Conservation (phyloP, 1,140 invertebrate genomes). For the Solenopsis fugax region DNA sequence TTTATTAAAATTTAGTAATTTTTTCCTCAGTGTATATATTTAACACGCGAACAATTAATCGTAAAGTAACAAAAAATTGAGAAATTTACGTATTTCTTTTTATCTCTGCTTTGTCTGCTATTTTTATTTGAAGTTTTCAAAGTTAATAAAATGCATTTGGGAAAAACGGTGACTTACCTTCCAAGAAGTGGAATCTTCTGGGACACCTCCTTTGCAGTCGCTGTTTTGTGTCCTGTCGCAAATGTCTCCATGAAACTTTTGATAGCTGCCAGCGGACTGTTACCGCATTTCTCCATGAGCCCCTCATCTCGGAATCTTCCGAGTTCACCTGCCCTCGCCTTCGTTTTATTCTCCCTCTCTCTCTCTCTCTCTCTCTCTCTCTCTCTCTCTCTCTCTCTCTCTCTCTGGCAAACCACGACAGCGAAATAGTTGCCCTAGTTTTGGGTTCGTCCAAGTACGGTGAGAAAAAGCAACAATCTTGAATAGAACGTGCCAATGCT, state of each 20-base stretch:
- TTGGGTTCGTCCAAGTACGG: conserved; percentile 6
- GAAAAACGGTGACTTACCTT: conserved; percentile 13
- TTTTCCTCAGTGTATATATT: neutral
- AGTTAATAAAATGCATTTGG: conserved; percentile 28
- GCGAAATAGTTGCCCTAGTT: conserved; percentile 48
- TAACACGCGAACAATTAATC: neutral
- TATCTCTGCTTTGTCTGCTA: neutral
- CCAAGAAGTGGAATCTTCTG: conserved; percentile 4
- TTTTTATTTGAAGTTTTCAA: neutral
- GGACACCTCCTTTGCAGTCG: conserved; percentile 4
- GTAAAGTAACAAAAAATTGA: neutral
- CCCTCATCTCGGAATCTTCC: conserved; percentile 31
- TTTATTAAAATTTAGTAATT: too few relatives aligned
- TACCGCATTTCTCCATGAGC: conserved; percentile 19
- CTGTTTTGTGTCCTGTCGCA: conserved; percentile 14
- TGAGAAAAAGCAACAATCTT: conserved; percentile 36
- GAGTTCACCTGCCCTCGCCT: conserved; percentile 18
- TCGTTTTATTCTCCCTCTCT: conserved; percentile 19
- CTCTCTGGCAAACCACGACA: neutral
- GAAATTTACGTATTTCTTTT: neutral
- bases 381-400: neutral
- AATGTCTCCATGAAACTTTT: conserved; percentile 42
- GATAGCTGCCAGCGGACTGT: conserved; percentile 37
- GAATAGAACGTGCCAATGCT: conserved; percentile 28
- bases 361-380: neutral